Evolutionary conservation across 2,888 invertebrate species (phyloP), one percentile per base, ranked within the genome.

Genomic region (Mechanitis mazaeus): DNA sequence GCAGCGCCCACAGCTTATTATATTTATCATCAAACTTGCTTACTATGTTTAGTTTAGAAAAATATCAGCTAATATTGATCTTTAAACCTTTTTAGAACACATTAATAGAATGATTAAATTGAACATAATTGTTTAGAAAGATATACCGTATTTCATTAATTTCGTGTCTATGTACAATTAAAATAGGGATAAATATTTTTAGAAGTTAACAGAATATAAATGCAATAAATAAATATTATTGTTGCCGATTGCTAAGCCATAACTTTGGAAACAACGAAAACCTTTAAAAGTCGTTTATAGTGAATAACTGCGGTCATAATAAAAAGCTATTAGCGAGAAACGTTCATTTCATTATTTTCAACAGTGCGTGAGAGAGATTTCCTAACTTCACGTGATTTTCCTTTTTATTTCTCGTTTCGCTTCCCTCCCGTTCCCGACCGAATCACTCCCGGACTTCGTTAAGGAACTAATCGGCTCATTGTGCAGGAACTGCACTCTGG

Each of bases 401-500:
- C 62, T 70, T 72, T 72, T 67, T 65, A 72, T 72, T 71, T 68
- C 66, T 63, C 62, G 56, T 66, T 66, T 65, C 63, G 65, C 63
- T 68, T 62, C 58, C 57, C 61, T 64, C 62, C 64, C 56, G 56
- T 58, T 63, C 65, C 61, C 66, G 64, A 60, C 67, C 67, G 63
- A 69, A 71, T 71, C 70, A 71, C 69, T 71, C 69, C 68, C 66
- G 61, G 71, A 74, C 68, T 81, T 83, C 81, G 79, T 81, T 82
- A 80, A 75, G 73, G 75, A 77, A 76, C 77, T 80, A 83, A 83
- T 82, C 79, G 78, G 78, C 76, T 78, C 78, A 78, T 81, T 82
- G 80, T 81, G 79, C 76, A 75, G 68, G 66, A 70, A 65, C 73
- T 79, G 77, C 78, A 78, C 75, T 77, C 75, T 77, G 77, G 75